Evolutionary conservation across 2,113 vertebrate species (phyloP).

Genomic region (Sinocyclocheilus maitianheensis): DNA sequence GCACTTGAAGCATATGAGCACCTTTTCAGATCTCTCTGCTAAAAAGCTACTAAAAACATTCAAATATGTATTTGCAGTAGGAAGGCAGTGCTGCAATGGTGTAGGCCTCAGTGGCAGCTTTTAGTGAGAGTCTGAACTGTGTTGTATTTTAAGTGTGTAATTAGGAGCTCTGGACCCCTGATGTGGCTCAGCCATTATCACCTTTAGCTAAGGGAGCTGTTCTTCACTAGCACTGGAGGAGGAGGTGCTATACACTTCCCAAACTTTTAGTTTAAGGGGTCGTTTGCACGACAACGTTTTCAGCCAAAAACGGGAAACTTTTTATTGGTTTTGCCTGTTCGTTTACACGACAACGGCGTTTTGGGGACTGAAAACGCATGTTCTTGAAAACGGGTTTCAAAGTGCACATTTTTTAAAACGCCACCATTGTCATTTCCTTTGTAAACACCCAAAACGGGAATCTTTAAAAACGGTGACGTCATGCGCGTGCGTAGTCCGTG

Average conservation of each 20-base stretch:
- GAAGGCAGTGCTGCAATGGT: neutral
- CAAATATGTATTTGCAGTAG: neutral
- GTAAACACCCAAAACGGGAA: too few relatives aligned
- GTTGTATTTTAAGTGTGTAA: constrained; percentile 41
- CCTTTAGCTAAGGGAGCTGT: constrained; percentile 47
- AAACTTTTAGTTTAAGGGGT: neutral
- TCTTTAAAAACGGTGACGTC: too few relatives aligned
- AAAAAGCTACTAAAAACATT: neutral
- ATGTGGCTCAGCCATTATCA: constrained; percentile 57
- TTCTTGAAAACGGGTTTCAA: too few relatives aligned
- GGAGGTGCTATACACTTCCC: neutral
- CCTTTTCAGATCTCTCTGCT: neutral
- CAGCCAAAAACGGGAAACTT: too few relatives aligned
- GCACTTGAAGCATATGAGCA: neutral
- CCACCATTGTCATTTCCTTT: too few relatives aligned
- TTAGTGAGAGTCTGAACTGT: constrained; percentile 14
- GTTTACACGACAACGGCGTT: too few relatives aligned
- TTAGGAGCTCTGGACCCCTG: constrained; percentile 42
- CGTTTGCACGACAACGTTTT: too few relatives aligned
- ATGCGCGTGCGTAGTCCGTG: too few relatives aligned
- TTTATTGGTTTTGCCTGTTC: too few relatives aligned
- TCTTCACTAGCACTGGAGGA: neutral
- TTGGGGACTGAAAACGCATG: too few relatives aligned
- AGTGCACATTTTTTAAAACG: too few relatives aligned
- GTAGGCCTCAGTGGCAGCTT: neutral